These are phyloP conservation scores for Lordiphosa fenestrarum DNA, from an alignment of 2,888 invertebrate species.

Conservation along the genomic window DNA sequence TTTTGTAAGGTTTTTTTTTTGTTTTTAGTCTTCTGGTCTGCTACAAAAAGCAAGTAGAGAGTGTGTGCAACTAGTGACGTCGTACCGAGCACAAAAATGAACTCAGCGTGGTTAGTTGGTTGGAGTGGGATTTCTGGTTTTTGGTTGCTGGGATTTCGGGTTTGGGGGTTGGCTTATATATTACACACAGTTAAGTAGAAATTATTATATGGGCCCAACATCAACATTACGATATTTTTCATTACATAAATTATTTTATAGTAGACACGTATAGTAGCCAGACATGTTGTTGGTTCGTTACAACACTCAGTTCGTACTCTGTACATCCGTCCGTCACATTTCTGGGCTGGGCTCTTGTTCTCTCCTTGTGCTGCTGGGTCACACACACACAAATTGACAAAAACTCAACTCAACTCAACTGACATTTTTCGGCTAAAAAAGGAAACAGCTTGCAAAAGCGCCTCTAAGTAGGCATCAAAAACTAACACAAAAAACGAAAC, in stretches of 20 bases:
- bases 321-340: conserved; percentile 72
- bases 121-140: conserved; percentile 27
- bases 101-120: conserved; percentile 27
- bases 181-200: conserved; percentile 28
- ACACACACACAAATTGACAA: conserved; percentile 39
- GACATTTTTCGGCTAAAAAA: conserved; percentile 41
- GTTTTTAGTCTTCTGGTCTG: conserved; percentile 7
- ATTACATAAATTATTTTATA: conserved; percentile 80
- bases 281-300: conserved; percentile 66
- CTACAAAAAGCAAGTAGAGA: conserved; percentile 7
- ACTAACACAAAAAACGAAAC: conserved; percentile 39
- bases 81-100: conserved; percentile 28
- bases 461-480: conserved; percentile 63
- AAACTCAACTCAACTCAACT: conserved; percentile 37
- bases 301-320: conserved; percentile 71
- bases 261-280: conserved; percentile 76
- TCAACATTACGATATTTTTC: conserved; percentile 80
- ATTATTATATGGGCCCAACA: conserved; percentile 74
- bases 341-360: conserved; percentile 16
- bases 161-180: conserved; percentile 41
- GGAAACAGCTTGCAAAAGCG: conserved; percentile 56
- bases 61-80: conserved; percentile 53
- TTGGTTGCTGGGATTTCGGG: conserved; percentile 30
- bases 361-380: conserved; percentile 37
- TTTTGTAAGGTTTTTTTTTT: conserved; percentile 4